Base-by-base conservation (phyloP, 2,888 invertebrate species). In the Drosophila setosimentum region DNA sequence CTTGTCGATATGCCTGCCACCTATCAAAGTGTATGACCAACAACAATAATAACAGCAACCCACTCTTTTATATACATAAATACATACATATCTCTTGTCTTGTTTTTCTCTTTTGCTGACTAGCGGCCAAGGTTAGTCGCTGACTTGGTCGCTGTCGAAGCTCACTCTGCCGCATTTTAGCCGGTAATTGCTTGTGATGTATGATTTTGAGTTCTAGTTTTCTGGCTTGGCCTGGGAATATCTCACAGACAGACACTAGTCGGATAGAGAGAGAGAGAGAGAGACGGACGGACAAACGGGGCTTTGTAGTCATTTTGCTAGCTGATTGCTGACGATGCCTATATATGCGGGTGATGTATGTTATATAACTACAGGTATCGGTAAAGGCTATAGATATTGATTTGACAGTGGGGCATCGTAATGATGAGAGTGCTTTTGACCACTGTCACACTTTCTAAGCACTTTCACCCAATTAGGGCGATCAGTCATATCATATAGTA, bases 151-250 rank as follows among this genome's bases (percentile, higher is more conserved):
- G 68, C 65, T 70, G 76, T 70, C 63, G 80, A 76, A 68, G 86
- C 86, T 80, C 61, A 85, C 82, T 82, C 87, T 73, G 79, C 77
- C 79, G 85, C 88, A 86, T 89, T 86, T 86, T 87, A 88, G 89
- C 75, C 87, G 82, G 90, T 87, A 87, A 87, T 87, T 87, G 87
- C 87, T 86, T 87, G 87, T 87, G 90, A 87, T 87, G 87, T 87
- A 87, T 87, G 87, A 87, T 87, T 87, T 90, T 88, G 76, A 87
- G 87, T 87, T 87, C 87, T 87, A 87, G 87, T 87, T 87, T 90
- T 72, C 73, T 90, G 64, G 79, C 71, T 66, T 63, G 66, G 77
- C 83, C 87, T 89, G 84, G 89, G 87, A 87, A 90, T 87, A 73
- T 81, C 87, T 86, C 79, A 81, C 80, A 73, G 75, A 63, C 65